Base-by-base conservation (phyloP, 2,797 vertebrate genomes). In the Sebastes taczanowskii region DNA sequence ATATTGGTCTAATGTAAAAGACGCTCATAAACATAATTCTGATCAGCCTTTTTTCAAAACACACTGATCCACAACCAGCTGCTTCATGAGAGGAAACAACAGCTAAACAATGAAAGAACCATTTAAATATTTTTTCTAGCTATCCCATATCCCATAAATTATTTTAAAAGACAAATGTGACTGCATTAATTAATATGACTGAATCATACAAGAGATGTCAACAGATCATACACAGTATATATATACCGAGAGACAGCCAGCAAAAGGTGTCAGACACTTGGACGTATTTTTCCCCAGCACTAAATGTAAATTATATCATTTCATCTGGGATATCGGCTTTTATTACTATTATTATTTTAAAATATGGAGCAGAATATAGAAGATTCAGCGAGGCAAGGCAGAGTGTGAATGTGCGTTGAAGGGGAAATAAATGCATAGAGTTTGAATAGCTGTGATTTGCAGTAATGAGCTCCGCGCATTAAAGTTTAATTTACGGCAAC, bases 401-500 rank as follows among this genome's bases (percentile, higher is more conserved):
- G 84, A 88, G 79, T 74, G 72, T 75, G 77, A 87, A 83, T 83
- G 78, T 75, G 82, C 38, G 42, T 81, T 91, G 90, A 85, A 91
- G 82, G 78, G 79, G 71, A 91, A 91, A 88, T 91, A 92, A 94
- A 89, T 78, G 86, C 86, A 92, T 92, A 87, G 89, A 86, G 88
- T 95, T 88, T 91, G 89, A 92, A 81, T 87, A 85, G 93, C 89
- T 88, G 93, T 93, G 95, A 95, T 94, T 95, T 94, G 83, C 92
- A 76, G 93, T 95, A 95, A 95, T 95, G 93, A 95, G 94, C 91
- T 93, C 83, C n/a, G 63, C 76, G 66, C 91, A 95, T 95, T 95
- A 95, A 95, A 95, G 94, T 92, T 95, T 95, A 94, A 92, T 95
- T 95, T 94, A 93, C 90, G 68, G 90, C 92, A 77, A 81, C 87